Conservation (phyloP, 2,888 invertebrate species). For the Cheilosia vulpina region DNA sequence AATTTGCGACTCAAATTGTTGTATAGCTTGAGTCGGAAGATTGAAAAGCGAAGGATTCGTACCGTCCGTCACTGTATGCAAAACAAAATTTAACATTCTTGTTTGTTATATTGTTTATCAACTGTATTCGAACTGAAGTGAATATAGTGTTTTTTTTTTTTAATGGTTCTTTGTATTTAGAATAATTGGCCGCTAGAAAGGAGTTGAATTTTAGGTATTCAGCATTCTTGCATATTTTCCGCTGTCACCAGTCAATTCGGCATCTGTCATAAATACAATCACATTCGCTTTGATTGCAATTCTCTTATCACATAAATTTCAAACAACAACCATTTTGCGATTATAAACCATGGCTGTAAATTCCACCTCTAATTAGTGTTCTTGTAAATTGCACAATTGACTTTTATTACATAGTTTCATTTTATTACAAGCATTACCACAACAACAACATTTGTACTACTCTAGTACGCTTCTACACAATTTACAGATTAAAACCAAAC, state of each 20-base stretch:
- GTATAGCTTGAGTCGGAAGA: too few species aligned
- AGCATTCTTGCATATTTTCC: not conserved
- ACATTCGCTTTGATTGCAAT: conserved; percentile 42
- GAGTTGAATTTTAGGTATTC: not conserved
- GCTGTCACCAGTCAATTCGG: conserved; percentile 4
- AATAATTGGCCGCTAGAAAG: too few species aligned
- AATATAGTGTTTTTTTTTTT: too few species aligned
- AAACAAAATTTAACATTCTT: too few species aligned
- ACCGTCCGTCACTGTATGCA: too few species aligned
- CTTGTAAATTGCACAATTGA: conserved; percentile 61
- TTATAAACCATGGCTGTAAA: conserved; percentile 34
- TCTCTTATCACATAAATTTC: conserved; percentile 20
- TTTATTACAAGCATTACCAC: conserved; percentile 31
- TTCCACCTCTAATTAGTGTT: conserved; percentile 36
- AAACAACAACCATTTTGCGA: conserved; percentile 18
- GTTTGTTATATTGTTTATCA: too few species aligned
- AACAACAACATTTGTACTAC: conserved; percentile 27
- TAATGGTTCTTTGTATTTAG: too few species aligned
- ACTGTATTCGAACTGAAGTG: too few species aligned
- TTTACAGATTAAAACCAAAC: conserved; percentile 14
- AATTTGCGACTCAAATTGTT: too few species aligned
- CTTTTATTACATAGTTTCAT: not conserved
- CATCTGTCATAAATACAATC: conserved; percentile 19
- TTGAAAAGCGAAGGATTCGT: too few species aligned
- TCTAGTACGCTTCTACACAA: conserved; percentile 46